A percentile compares a stretch with the other conserved stretches of the same genome.
phyloP scores from a whole-genome alignment of 2,888 invertebrate genomes.

The Desoria tigrina region DNA sequence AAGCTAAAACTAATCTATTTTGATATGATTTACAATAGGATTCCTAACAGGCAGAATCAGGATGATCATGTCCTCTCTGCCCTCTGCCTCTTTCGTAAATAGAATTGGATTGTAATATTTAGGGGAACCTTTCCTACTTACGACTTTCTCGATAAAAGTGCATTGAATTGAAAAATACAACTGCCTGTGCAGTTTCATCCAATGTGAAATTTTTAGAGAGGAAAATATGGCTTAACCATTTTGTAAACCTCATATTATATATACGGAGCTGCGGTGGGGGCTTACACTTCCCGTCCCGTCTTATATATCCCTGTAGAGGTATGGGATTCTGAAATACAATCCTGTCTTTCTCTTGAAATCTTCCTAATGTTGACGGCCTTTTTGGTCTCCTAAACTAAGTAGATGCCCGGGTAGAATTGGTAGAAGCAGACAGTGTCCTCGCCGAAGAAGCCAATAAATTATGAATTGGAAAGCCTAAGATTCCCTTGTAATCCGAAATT shows the following conservation, averaged over 20 bases:
- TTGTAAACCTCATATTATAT: too few relatives aligned
- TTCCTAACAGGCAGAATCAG: conserved; percentile 6
- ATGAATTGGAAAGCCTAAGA: conserved; percentile 42
- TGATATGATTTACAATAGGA: conserved; percentile 17
- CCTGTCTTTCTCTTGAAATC: conserved; percentile 3
- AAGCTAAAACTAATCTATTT: conserved; percentile 12
- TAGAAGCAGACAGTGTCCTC: neutral
- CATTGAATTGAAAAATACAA: conserved; percentile 37
- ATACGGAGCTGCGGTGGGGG: too few relatives aligned
- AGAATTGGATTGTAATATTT: conserved; percentile 27
- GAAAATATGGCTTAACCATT: too few relatives aligned
- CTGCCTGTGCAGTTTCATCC: conserved; percentile 32
- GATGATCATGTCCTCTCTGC: conserved; percentile 5
- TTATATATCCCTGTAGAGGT: neutral
- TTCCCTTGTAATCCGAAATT: conserved; percentile 38
- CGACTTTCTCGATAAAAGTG: conserved; percentile 33
- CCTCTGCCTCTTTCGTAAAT: conserved; percentile 23
- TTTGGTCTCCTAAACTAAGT: neutral
- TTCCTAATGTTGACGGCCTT: conserved; percentile 1
- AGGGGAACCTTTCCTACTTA: conserved; percentile 13
- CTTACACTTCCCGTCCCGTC: too few relatives aligned
- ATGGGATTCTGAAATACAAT: conserved; percentile 8
- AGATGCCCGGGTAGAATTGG: too few relatives aligned
- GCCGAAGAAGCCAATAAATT: conserved; percentile 34
- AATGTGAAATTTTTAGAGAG: neutral